phyloP scores from a whole-genome alignment of 92 coral and sea anemone genomes.

The Umimayanthus kanabou region DNA sequence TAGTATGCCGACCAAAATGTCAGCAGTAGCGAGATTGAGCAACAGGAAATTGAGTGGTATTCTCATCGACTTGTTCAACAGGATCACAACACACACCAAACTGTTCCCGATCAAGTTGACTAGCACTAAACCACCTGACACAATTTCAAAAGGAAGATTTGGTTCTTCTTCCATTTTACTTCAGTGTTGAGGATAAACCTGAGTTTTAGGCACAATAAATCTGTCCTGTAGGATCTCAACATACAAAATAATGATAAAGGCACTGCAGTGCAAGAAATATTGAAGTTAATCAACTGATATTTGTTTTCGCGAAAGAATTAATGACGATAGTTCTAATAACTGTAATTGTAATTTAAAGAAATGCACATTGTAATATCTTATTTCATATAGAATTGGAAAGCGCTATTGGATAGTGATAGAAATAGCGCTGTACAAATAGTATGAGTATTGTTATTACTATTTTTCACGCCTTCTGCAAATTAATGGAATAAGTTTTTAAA shows the following conservation, averaged over 20 bases:
- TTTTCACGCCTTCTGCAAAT: neutral
- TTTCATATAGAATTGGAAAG: too few species aligned
- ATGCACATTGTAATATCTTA: too few species aligned
- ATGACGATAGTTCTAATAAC: too few species aligned
- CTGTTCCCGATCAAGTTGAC: slow-evolving; percentile 2
- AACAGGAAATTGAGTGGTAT: slow-evolving; percentile 22
- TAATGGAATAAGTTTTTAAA: too few species aligned
- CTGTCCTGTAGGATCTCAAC: neutral
- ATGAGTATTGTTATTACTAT: too few species aligned
- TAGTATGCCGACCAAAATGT: neutral
- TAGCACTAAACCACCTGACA: neutral
- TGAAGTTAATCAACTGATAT: too few species aligned
- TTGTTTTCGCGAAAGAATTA: too few species aligned
- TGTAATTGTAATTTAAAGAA: too few species aligned
- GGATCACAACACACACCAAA: slow-evolving; percentile 2
- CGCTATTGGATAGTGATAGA: too few species aligned
- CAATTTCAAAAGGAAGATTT: neutral
- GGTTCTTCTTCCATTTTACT: neutral
- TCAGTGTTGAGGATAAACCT: neutral
- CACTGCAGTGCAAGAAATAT: neutral
- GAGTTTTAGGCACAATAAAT: neutral
- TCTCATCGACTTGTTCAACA: slow-evolving; percentile 1
- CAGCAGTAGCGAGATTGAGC: slow-evolving; percentile 21
- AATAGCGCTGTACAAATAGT: neutral
- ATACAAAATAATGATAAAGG: neutral